phyloP scores from a whole-genome alignment of 1,140 invertebrate species.

The Cydia pomonella region DNA sequence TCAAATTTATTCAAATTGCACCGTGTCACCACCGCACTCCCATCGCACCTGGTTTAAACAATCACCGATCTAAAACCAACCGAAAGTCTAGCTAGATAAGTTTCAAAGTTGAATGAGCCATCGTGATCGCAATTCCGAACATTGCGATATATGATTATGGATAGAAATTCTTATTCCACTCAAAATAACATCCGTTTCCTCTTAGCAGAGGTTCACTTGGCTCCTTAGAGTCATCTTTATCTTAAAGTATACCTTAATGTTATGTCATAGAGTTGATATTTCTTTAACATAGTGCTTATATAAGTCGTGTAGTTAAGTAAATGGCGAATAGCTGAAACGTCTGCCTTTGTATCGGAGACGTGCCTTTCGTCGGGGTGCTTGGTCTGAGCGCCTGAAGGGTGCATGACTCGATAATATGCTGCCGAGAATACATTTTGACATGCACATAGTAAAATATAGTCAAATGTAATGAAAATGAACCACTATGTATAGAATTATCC shows the following conservation, averaged over 20 bases:
- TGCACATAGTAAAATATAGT: neutral
- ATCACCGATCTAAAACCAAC: slow-evolving; percentile 40
- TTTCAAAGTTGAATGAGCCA: slow-evolving; percentile 37
- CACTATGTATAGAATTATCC: no score
- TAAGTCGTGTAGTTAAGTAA: slow-evolving; percentile 42
- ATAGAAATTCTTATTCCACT: slow-evolving; percentile 77
- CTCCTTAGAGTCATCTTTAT: slow-evolving; percentile 18
- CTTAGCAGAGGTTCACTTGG: slow-evolving; percentile 67
- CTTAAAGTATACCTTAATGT: slow-evolving; percentile 27
- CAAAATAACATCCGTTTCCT: slow-evolving; percentile 75
- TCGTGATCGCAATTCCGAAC: slow-evolving; percentile 54
- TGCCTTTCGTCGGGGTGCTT: slow-evolving; percentile 11
- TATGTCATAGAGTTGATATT: slow-evolving; percentile 31
- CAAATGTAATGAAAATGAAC: no score
- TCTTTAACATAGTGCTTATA: slow-evolving; percentile 12
- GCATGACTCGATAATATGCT: slow-evolving; percentile 13
- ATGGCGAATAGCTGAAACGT: slow-evolving; percentile 44
- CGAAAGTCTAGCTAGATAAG: slow-evolving; percentile 32
- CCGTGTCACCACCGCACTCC: slow-evolving; percentile 59
- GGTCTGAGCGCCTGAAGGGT: slow-evolving; percentile 1
- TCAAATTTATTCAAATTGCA: slow-evolving; percentile 78
- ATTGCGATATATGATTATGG: slow-evolving; percentile 66
- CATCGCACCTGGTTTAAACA: slow-evolving; percentile 52
- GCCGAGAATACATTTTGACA: slow-evolving; percentile 15
- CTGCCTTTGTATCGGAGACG: slow-evolving; percentile 18